Evolutionary conservation across 1,140 invertebrate species (phyloP), one percentile per base, ranked within the genome.

Genomic region (Triops longicaudatus): DNA sequence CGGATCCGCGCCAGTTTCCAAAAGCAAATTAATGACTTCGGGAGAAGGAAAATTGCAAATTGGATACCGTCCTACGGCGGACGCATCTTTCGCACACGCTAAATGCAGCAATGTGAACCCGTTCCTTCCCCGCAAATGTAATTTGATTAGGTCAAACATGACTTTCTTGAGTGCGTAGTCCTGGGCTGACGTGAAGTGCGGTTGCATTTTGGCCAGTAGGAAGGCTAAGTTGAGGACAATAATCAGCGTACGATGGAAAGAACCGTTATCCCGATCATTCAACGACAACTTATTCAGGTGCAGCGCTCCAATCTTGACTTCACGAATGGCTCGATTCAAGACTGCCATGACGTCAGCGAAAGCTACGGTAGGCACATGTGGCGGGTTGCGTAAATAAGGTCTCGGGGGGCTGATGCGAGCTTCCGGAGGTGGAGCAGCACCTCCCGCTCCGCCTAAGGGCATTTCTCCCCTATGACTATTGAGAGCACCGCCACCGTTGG

Each of bases 51-150:
- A 93, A 79, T 89, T 87, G 83, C 90, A 91, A 42, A 91, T 88
- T 31, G 91, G 88, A 86, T 92, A 93, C 78, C 90, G 88, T 1
- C 86, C 87, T 28, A 88, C 87, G 74, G 82, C 82, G 14, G 86
- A 84, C 71, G 83, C 84, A n/a, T 77, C 76, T 43, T 73, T 89
- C 83, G 78, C 90, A 83, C 5, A 86, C 37, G 92, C 92, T 79
- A 97, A 87, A 85, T 97, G 95, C 74, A 97, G 84, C 9, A 91
- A 88, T n/a, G 91, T 91, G 78, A 90, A 88, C 4, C 91, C 91
- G 79, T 90, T 88, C 17, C 87, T 73, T 86, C 90, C 86, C 41
- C 86, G 85, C 17, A 91, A 90, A 82, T 92, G 90, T 81, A 94
- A 86, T 83, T 90, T 91, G 27, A 96, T 90, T 72, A 97, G 87